phyloP scores from a whole-genome alignment of 2,113 vertebrate genomes.

The Probosciger aterrimus region DNA sequence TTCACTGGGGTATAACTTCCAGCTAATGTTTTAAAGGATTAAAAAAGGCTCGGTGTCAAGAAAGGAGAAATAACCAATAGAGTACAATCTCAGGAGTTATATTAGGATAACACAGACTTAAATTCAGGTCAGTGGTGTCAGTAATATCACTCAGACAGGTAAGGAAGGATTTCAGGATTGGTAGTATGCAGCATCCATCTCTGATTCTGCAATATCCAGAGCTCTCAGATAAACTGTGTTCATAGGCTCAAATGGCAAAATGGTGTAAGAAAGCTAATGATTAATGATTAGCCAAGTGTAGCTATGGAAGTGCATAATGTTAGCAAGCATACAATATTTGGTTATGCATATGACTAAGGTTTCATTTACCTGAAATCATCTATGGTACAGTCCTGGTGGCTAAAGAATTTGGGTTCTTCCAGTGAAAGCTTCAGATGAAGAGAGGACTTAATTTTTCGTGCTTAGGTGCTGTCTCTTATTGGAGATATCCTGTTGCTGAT shows the following conservation, averaged over 20 bases:
- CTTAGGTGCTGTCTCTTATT: not conserved
- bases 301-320: not conserved
- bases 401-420: not conserved
- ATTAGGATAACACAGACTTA: not conserved
- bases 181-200: not conserved
- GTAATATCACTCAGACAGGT: not conserved
- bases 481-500: not conserved
- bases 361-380: not conserved
- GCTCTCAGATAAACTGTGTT: not conserved
- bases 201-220: not conserved
- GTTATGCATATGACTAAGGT: not conserved
- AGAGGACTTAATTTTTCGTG: rapidly evolving
- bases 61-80: not conserved
- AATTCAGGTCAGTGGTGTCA: not conserved
- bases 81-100: not conserved
- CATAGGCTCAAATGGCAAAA: not conserved
- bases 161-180: not conserved
- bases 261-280: not conserved
- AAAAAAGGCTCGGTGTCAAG: not conserved
- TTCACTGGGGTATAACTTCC: not conserved
- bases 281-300: not conserved
- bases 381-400: not conserved
- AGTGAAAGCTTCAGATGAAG: not conserved
- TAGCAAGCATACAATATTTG: not conserved
- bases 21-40: not conserved